Percentiles rank a stretch among this genome's conserved stretches.
Conservation (phyloP, 2,797 vertebrate species). For the Sebastes goodei region DNA sequence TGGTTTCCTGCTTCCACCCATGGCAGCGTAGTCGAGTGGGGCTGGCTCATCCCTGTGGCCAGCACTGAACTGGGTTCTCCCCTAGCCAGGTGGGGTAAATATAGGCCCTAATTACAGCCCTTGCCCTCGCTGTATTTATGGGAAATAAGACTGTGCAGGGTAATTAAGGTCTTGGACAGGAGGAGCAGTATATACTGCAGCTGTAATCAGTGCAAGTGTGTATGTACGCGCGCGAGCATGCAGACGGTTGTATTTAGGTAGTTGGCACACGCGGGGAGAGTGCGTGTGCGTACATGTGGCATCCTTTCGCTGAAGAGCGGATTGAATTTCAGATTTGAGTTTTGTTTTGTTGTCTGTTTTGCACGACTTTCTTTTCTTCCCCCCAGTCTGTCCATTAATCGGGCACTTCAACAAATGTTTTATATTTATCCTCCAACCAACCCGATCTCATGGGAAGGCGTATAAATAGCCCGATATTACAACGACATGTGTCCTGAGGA, state of each 20-base stretch:
- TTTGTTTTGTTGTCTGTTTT: conserved; percentile 13
- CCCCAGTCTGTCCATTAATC: not conserved
- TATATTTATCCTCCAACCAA: not conserved
- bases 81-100: conserved; percentile 77
- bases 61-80: conserved; percentile 39
- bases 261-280: conserved; percentile 30
- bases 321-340: conserved; percentile 27
- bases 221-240: conserved; percentile 28
- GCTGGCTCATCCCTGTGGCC: conserved; percentile 66
- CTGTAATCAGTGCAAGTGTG: conserved; percentile 71
- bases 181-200: conserved; percentile 65
- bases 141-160: conserved; percentile 71
- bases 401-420: not conserved
- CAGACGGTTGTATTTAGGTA: conserved; percentile 55
- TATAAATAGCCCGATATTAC: no score
- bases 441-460: no score
- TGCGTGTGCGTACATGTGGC: conserved; percentile 43
- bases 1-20: conserved; percentile 44
- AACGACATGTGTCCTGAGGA: no score
- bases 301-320: conserved; percentile 2
- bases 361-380: not conserved
- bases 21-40: conserved; percentile 13
- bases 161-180: conserved; percentile 78
- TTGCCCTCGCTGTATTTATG: conserved; percentile 74
- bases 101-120: conserved; percentile 77